Evolutionary conservation across 2,888 invertebrate species (phyloP).

Genomic region (Chelonus formosanus): DNA sequence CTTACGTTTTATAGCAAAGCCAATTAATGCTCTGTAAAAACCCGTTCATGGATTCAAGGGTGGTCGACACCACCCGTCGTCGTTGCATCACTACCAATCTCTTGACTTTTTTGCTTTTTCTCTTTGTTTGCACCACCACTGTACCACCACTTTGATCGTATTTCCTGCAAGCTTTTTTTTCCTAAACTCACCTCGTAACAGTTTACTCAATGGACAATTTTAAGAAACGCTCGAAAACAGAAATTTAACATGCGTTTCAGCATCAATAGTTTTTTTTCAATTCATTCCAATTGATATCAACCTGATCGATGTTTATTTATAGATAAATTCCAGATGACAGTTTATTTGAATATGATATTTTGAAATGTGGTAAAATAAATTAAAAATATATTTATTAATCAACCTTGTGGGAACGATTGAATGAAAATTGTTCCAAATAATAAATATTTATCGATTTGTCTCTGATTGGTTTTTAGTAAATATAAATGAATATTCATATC

Average conservation of each 20-base stretch:
- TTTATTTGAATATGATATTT: too few species aligned
- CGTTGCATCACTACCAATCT: slow-evolving; percentile 29
- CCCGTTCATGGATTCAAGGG: slow-evolving; percentile 53
- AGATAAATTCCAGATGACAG: too few species aligned
- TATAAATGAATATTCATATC: too few species aligned
- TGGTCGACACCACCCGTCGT: slow-evolving; percentile 57
- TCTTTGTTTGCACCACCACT: neutral
- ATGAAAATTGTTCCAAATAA: too few species aligned
- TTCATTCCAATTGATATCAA: too few species aligned
- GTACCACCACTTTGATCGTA: slow-evolving; percentile 1
- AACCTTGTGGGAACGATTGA: too few species aligned
- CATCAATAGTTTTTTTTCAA: neutral
- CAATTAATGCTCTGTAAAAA: slow-evolving; percentile 62
- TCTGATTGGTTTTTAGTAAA: too few species aligned
- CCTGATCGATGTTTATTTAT: too few species aligned
- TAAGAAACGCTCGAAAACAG: neutral
- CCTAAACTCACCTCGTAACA: slow-evolving; percentile 19
- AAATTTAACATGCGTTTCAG: neutral
- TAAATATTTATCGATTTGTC: too few species aligned
- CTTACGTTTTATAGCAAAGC: slow-evolving; percentile 59
- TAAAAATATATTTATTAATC: too few species aligned
- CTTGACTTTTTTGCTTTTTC: slow-evolving; percentile 18
- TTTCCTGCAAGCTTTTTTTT: slow-evolving; percentile 11
- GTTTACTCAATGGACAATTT: neutral
- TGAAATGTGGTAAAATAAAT: too few species aligned